phyloP scores from a whole-genome alignment of 2,113 vertebrate genomes.

The Ceratotherium simum region DNA sequence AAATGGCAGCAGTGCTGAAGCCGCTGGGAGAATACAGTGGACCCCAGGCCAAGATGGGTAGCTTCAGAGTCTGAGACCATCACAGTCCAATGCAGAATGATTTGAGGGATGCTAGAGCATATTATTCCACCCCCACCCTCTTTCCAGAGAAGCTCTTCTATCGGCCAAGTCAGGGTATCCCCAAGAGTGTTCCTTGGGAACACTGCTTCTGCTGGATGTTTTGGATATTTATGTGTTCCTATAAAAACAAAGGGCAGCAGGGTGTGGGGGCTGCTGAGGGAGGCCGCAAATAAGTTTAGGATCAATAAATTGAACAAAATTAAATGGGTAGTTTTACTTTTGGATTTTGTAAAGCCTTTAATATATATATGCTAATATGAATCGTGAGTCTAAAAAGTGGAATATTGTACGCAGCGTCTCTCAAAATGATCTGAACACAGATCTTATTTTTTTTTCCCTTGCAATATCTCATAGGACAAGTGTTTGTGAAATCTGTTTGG shows the following conservation, averaged over 20 bases:
- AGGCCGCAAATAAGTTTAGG: neutral
- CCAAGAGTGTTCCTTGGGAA: neutral
- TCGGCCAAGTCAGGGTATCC: neutral
- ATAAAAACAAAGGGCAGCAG: neutral
- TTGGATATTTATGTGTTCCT: neutral
- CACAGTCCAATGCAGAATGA: neutral
- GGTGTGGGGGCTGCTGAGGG: rapidly evolving
- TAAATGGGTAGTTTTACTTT: constrained; percentile 9
- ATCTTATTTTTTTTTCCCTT: neutral
- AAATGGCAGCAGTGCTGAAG: neutral
- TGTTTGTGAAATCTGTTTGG: constrained; percentile 19
- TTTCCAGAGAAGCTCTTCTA: neutral
- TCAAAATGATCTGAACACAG: neutral
- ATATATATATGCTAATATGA: neutral
- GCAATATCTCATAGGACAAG: neutral
- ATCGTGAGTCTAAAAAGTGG: neutral
- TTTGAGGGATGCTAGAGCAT: neutral
- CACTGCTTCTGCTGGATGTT: neutral
- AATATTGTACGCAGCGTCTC: neutral
- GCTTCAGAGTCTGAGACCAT: neutral
- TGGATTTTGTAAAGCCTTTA: neutral
- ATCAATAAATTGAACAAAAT: neutral
- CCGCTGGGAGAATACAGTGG: neutral
- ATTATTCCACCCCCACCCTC: neutral
- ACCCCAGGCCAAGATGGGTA: neutral